Evolutionary conservation across 2,888 invertebrate species (phyloP), one percentile per base, ranked within the genome.

Genomic region (Pollenia labialis): DNA sequence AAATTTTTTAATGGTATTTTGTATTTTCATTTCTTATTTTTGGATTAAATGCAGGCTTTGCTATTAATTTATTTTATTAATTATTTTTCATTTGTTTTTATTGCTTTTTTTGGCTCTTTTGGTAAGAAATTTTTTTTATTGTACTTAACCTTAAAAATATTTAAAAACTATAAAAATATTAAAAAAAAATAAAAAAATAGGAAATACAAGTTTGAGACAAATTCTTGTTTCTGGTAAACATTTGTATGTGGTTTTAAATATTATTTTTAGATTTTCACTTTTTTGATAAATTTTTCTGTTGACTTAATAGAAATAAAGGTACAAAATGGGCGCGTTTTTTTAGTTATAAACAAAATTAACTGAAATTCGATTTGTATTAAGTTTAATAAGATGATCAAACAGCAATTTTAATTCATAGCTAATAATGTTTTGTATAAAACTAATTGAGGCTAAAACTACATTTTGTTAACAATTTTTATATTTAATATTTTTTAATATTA

Each of bases 241-340:
- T 32, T 32, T 32, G 32, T 32, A 32, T 32, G 6, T 32, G 32
- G 6, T 4, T 32, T 32, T 32, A 6, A 32, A 32, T 44, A 11
- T 44, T 40, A 71, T 18, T 42, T 71, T 54, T 54, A n/a, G 23
- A 9, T 14, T 71, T 23, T 18, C 44, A 2, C 4, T 23, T 42
- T 60, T 52, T 69, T 11, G 9, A 7, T 18, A 54, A 42, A 11
- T 42, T 42, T 18, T 18, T 23, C 52, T 14, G 14, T 40, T 18
- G 50, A 9, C 62, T 64, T 64, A 75, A 18, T 42, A 14, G 12
- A 62, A 75, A 62, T 50, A 75, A 75, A 75, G 62, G 62, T 75
- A 75, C 75, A 75, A 64, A 64, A 62, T 52, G 75, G 75, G 75
- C 75, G 75, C 75, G 62, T 64, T 62, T 58, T 62, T 18, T 12